Evolutionary conservation across 1,140 invertebrate genomes (phyloP).

Genomic region (Ruditapes philippinarum): DNA sequence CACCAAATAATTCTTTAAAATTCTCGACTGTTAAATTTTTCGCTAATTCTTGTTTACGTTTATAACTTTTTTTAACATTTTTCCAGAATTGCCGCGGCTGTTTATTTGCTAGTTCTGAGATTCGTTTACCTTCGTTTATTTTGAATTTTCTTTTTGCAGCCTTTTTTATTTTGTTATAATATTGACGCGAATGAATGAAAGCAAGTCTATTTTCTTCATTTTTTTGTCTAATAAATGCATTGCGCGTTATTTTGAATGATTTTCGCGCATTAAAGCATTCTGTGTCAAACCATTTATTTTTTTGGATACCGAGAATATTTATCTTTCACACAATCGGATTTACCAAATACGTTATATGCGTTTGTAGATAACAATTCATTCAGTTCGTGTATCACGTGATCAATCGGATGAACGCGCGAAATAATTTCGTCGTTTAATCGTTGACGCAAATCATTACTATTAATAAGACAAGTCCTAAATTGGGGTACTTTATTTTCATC

Average conservation of each 20-base stretch:
- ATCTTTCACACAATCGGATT: not conserved
- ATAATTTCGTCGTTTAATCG: not conserved
- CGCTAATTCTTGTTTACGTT: not conserved
- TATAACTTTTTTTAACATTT: not conserved
- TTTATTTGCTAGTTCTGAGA: not conserved
- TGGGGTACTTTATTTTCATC: not conserved
- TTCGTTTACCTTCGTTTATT: not conserved
- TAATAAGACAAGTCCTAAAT: not conserved
- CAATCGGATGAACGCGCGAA: not conserved
- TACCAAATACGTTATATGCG: not conserved
- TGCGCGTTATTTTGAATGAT: slow-evolving; percentile 3
- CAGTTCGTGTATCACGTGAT: not conserved
- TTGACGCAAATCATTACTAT: not conserved
- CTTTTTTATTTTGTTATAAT: not conserved
- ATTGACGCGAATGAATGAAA: not conserved
- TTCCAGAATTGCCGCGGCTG: not conserved
- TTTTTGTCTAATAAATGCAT: slow-evolving; percentile 7
- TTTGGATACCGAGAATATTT: not conserved
- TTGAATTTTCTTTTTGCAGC: not conserved
- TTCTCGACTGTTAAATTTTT: not conserved
- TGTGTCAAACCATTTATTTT: not conserved
- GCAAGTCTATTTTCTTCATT: not conserved
- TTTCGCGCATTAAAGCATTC: not conserved
- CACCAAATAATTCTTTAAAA: not conserved
- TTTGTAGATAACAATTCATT: not conserved